A percentile compares a stretch with the other conserved stretches of the same genome.
Evolutionary conservation across 2,797 vertebrate genomes (phyloP).

Genomic region (Semotilus atromaculatus): DNA sequence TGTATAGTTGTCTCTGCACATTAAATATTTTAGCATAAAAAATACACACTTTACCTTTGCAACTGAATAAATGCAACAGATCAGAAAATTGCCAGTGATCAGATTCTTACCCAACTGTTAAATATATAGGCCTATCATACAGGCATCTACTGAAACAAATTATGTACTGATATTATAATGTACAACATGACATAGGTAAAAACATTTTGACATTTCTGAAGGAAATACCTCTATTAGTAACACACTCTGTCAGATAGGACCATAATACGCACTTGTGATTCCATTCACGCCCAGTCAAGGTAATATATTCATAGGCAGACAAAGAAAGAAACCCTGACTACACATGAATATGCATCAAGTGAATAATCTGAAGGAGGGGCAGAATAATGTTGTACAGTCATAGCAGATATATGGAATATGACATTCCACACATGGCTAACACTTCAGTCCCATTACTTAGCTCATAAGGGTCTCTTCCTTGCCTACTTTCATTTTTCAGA

Average conservation of each 20-base stretch:
- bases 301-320: constrained; percentile 48
- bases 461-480: constrained; percentile 25
- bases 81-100: background rate
- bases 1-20: background rate
- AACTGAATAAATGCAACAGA: too few relatives aligned
- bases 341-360: constrained; percentile 56
- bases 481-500: background rate
- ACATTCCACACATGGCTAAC: constrained; percentile 42
- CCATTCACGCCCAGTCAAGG: constrained; percentile 3
- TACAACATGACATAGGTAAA: background rate
- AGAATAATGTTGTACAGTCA: constrained; percentile 25
- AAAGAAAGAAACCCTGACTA: constrained; percentile 46
- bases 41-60: too few relatives aligned
- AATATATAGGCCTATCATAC: background rate
- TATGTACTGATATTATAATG: background rate
- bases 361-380: background rate
- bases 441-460: constrained; percentile 36
- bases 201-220: background rate
- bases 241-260: background rate
- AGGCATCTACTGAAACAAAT: background rate
- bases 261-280: constrained; percentile 3
- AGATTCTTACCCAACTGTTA: background rate
- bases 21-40: background rate
- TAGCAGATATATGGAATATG: constrained; percentile 46
- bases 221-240: background rate